Conservation (phyloP, 2,113 vertebrate species). For the Syngnathus typhle region DNA sequence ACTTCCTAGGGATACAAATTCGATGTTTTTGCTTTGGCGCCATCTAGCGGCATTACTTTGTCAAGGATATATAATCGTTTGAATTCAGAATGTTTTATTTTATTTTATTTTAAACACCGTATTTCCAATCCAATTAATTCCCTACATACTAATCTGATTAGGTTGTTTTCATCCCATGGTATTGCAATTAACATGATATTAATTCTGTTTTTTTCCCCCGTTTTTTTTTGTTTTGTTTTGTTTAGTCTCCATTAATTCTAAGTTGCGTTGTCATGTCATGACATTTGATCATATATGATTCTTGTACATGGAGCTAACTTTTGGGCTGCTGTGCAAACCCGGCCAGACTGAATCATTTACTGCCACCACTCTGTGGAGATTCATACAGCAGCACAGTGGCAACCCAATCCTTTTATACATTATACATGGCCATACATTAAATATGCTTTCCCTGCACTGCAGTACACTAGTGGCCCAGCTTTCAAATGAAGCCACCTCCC, state of each 20-base stretch:
- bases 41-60: too few species aligned
- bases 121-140: not conserved
- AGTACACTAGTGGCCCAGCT: constrained; percentile 38
- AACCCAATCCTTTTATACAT: constrained; percentile 62
- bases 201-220: too few species aligned
- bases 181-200: not conserved
- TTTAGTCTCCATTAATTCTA: too few species aligned
- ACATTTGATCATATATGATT: not conserved
- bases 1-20: too few species aligned
- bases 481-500: constrained; percentile 23
- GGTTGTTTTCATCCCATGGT: not conserved
- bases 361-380: constrained; percentile 43
- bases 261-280: too few species aligned
- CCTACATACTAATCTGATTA: not conserved
- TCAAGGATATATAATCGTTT: too few species aligned
- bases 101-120: too few species aligned
- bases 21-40: too few species aligned
- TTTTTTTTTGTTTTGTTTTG: too few species aligned
- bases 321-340: constrained; percentile 23
- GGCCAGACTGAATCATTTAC: constrained; percentile 62
- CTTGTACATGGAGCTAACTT: constrained; percentile 8
- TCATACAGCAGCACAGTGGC: constrained; percentile 46
- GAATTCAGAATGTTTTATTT: too few species aligned
- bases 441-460: constrained; percentile 54
- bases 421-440: constrained; percentile 67